A percentile compares a stretch with the other conserved stretches of the same genome.
Conservation (phyloP, 2,888 invertebrate genomes). For the Helicoverpa assulta region DNA sequence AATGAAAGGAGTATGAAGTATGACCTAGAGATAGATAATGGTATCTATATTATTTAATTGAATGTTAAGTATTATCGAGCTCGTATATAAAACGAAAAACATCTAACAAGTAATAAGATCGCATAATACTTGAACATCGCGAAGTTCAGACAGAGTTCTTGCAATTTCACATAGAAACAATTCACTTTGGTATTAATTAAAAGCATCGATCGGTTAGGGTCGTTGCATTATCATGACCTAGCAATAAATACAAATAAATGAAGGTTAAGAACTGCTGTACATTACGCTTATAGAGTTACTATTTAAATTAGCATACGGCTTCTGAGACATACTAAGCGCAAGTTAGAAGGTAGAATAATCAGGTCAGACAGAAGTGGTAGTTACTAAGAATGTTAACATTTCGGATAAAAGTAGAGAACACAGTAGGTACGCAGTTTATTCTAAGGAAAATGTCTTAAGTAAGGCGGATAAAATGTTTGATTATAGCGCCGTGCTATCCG, state of each 20-base stretch:
- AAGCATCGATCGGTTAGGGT: constrained; percentile 24
- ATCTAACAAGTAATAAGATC: neutral
- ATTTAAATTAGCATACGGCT: constrained; percentile 36
- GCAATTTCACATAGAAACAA: constrained; percentile 9
- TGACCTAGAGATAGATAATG: neutral
- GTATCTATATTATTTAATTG: neutral
- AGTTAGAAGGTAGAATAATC: constrained; percentile 5
- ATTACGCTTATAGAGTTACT: constrained; percentile 18
- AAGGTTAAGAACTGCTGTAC: constrained; percentile 33
- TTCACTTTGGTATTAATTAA: constrained; percentile 22
- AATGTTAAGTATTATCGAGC: neutral
- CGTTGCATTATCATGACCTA: constrained; percentile 54
- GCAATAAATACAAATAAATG: constrained; percentile 33
- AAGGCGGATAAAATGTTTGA: too few relatives aligned
- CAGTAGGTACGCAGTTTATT: neutral
- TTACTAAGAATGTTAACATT: constrained; percentile 25
- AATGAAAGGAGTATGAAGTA: constrained; percentile 1
- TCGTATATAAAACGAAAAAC: neutral
- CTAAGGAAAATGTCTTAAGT: neutral
- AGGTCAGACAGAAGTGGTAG: neutral
- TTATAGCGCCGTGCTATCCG: too few relatives aligned
- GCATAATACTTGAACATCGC: neutral
- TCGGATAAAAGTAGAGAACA: constrained; percentile 6
- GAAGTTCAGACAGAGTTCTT: neutral
- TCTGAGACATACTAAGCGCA: constrained; percentile 1